These are phyloP conservation scores for Trachelus stipa DNA, from an alignment of 2,888 invertebrate genomes.

Conservation along the genomic window DNA sequence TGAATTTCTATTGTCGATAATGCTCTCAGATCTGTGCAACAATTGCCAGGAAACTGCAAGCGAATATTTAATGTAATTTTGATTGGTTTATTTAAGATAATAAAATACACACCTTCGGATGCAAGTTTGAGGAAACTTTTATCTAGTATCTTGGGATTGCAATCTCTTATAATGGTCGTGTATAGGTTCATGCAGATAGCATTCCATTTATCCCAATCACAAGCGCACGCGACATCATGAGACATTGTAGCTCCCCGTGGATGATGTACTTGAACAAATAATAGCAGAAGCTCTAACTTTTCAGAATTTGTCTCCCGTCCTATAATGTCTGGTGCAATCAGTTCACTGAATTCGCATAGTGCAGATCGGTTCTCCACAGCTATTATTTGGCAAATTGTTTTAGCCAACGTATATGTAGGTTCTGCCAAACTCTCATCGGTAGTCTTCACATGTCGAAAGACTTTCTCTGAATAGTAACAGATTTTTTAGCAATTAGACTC, in stretches of 20 bases:
- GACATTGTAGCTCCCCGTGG: constrained; percentile 64
- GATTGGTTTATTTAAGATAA: constrained; percentile 23
- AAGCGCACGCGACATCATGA: constrained; percentile 60
- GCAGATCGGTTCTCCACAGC: constrained; percentile 69
- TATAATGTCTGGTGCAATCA: constrained; percentile 65
- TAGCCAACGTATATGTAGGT: constrained; percentile 44
- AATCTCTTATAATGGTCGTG: constrained; percentile 56
- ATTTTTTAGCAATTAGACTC: not conserved
- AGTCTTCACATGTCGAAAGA: constrained; percentile 32
- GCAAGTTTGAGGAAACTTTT: constrained; percentile 47
- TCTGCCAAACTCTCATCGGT: constrained; percentile 34
- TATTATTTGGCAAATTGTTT: constrained; percentile 63
- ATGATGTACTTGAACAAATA: constrained; percentile 70
- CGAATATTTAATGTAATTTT: constrained; percentile 43
- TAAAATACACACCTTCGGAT: constrained; percentile 51
- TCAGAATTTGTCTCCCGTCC: constrained; percentile 56
- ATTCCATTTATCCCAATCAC: constrained; percentile 66
- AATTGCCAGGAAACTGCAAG: constrained; percentile 63
- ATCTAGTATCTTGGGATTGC: constrained; percentile 38
- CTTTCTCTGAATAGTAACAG: constrained; percentile 30
- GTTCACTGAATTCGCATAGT: constrained; percentile 71
- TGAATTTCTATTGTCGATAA: constrained; percentile 12
- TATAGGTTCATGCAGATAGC: constrained; percentile 62
- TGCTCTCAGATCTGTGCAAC: constrained; percentile 32
- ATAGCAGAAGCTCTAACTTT: constrained; percentile 67